phyloP scores from a whole-genome alignment of 1,140 invertebrate genomes.

The Formica exsecta region DNA sequence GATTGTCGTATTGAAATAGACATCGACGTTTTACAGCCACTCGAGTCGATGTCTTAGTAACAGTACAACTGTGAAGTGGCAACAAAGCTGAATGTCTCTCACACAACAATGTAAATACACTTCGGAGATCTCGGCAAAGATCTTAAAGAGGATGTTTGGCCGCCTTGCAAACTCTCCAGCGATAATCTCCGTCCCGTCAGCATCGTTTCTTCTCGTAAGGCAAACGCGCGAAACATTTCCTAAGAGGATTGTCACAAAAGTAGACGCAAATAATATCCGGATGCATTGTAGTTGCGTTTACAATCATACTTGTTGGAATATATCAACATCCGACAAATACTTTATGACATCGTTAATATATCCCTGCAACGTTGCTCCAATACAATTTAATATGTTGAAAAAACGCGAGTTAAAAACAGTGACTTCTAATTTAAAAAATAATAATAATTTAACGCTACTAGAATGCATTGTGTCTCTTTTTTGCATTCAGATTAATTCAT shows the following conservation, averaged over 20 bases:
- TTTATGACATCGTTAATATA: not conserved
- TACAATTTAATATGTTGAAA: not conserved
- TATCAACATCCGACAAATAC: not conserved
- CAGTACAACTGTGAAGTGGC: conserved; percentile 25
- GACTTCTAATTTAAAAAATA: not conserved
- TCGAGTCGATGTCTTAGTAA: conserved; percentile 8
- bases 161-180: conserved; percentile 47
- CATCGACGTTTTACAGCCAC: conserved; percentile 24
- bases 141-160: conserved; percentile 59
- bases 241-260: conserved; percentile 45
- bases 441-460: not conserved
- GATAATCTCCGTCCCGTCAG: conserved; percentile 51
- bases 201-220: conserved; percentile 43
- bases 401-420: not conserved
- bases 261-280: conserved; percentile 32
- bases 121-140: conserved; percentile 41
- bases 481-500: not conserved
- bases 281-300: conserved; percentile 4
- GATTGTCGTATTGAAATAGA: conserved; percentile 41
- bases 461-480: not conserved
- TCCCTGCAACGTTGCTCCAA: too few relatives aligned
- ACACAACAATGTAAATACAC: conserved; percentile 44
- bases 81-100: conserved; percentile 57
- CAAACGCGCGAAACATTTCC: conserved; percentile 33
- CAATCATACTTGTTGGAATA: not conserved